phyloP scores from a whole-genome alignment of 53 echinoderm and acorn worm genomes.

The Echinarachnius parma region DNA sequence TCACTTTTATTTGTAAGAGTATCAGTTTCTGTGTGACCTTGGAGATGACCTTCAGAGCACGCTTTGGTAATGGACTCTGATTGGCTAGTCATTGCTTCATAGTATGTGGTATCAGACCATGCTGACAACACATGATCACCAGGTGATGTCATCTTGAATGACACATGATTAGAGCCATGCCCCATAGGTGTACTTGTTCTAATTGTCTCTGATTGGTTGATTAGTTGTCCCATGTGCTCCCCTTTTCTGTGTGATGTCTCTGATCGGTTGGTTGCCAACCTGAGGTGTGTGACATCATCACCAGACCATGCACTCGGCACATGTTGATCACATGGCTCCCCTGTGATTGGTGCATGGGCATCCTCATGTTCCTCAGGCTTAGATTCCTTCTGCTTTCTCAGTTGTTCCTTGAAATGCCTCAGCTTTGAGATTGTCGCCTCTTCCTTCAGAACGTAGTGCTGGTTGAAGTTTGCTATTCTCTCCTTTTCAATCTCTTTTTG shows the following conservation, averaged over 20 bases:
- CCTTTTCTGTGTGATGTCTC: too few species aligned
- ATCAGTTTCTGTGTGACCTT: too few species aligned
- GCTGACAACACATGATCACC: slow-evolving; percentile 5
- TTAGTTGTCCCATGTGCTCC: too few species aligned
- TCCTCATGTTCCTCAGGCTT: neutral
- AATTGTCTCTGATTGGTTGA: too few species aligned
- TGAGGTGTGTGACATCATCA: neutral
- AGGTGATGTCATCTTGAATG: neutral
- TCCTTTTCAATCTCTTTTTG: slow-evolving; percentile 30
- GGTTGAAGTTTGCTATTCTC: slow-evolving; percentile 18
- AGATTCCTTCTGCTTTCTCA: slow-evolving; percentile 30
- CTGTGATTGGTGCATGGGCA: neutral
- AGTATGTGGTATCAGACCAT: slow-evolving; percentile 10
- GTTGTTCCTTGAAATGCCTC: slow-evolving; percentile 37
- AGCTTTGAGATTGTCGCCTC: slow-evolving; percentile 45
- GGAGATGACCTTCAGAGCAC: too few species aligned
- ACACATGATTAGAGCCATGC: neutral
- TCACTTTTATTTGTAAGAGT: too few species aligned
- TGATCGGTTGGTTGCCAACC: neutral
- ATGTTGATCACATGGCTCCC: slow-evolving; percentile 6
- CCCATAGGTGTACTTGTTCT: too few species aligned
- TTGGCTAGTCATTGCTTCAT: neutral
- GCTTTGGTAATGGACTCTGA: too few species aligned
- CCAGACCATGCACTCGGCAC: slow-evolving; percentile 14
- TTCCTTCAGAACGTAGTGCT: slow-evolving; percentile 45